Base-by-base conservation (phyloP, 2,113 vertebrate genomes). In the Laticauda laticaudata region DNA sequence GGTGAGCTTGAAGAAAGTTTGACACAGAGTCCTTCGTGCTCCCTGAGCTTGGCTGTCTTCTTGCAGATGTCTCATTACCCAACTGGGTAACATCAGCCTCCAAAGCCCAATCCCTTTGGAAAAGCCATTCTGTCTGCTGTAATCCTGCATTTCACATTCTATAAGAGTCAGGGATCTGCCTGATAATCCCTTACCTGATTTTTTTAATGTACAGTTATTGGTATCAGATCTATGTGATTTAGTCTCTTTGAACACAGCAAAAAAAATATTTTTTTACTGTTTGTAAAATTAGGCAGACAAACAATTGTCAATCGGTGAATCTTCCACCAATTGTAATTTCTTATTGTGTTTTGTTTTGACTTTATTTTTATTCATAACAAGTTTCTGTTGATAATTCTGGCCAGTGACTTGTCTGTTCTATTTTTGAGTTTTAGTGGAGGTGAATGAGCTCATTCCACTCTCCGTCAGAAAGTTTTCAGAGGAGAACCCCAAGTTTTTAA, bases 1-100 rank as follows among this genome's bases (percentile, higher is more conserved):
- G 59, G 59, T 86, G 95, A 92, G 91, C 90, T 56, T 95, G 94
- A 64, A 90, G 89, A 94, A 93, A 56, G 54, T 10, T 21, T 93
- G 69, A 34, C 34, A 91, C 92, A 93, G 55, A 18, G 54, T 55
- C 15, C 54, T 18, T 20, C 18, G 4, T 55, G 54, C 15, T 55
- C 20, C 4, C 55, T 56, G 5, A 56, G 55, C 18, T 56, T 56
- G 55, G 55, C 20, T 56, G 55, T 56, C 18, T 56, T 56, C 55
- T 56, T 56, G 20, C 55, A 56, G 55, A 56, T 4, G 20, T 56
- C 55, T 56, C 55, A 56, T 56, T 56, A 21, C 20, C 20, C 55
- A 56, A 20, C 5, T 56, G 20, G 55, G 55, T 21, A 21, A 56
- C 55, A 20, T 56, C 55, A 56, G 18, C 18, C 5, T 69, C 64